These are phyloP conservation scores for Harlomillsia oculata DNA, from an alignment of 1,140 invertebrate species.

Conservation along the genomic window DNA sequence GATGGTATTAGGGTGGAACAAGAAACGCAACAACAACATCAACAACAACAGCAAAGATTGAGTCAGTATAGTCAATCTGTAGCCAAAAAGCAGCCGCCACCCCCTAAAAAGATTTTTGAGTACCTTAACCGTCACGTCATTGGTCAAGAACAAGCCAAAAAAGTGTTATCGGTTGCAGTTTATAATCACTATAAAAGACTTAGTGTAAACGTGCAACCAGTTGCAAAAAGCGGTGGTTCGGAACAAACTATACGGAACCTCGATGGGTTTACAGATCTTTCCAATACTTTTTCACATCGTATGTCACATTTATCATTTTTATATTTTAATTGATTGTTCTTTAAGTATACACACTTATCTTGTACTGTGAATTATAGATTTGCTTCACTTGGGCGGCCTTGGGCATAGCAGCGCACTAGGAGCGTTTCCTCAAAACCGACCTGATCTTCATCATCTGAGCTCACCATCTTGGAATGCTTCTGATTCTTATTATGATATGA, in stretches of 20 bases:
- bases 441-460: slow-evolving; percentile 23
- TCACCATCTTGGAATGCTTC: slow-evolving; percentile 35
- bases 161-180: slow-evolving; percentile 94
- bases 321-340: neutral
- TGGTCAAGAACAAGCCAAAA: slow-evolving; percentile 96
- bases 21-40: too few relatives aligned
- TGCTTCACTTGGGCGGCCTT: slow-evolving; percentile 72
- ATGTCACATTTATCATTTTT: slow-evolving; percentile 8
- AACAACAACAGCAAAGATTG: slow-evolving; percentile 16
- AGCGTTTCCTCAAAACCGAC: slow-evolving; percentile 37
- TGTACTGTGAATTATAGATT: slow-evolving; percentile 49
- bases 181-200: slow-evolving; percentile 99
- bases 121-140: slow-evolving; percentile 54
- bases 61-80: slow-evolving; percentile 50
- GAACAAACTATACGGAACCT: slow-evolving; percentile 32
- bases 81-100: slow-evolving; percentile 74
- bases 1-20: too few relatives aligned
- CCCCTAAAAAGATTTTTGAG: slow-evolving; percentile 64
- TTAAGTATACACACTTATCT: neutral
- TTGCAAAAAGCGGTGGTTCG: slow-evolving; percentile 24
- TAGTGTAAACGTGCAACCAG: slow-evolving; percentile 76
- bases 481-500: slow-evolving; percentile 34
- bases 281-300: slow-evolving; percentile 30
- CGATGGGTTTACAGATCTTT: slow-evolving; percentile 32
- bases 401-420: slow-evolving; percentile 51